These are phyloP conservation scores for Bucco capensis DNA, from an alignment of 2,113 vertebrate species.

Conservation along the genomic window DNA sequence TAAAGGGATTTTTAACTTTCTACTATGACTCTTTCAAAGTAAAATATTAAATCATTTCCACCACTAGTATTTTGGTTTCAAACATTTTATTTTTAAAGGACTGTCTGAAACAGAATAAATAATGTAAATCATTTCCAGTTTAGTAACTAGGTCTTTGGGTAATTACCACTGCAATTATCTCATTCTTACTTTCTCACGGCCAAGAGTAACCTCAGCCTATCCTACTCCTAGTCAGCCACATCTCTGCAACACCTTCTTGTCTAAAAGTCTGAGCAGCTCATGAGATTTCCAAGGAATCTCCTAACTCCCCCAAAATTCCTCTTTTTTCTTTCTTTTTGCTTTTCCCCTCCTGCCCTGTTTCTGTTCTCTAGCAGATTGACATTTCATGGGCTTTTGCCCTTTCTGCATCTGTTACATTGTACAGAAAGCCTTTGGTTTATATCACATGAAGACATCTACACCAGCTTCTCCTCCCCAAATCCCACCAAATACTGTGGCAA, in stretches of 20 bases:
- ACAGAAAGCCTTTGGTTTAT: neutral
- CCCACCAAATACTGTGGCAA: neutral
- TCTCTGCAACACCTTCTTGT: constrained; percentile 4
- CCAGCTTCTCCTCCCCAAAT: rapidly evolving
- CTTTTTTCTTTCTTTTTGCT: neutral
- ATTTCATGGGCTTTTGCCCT: neutral
- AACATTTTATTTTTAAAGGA: neutral
- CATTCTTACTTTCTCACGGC: neutral
- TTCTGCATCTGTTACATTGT: neutral
- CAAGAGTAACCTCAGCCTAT: constrained; percentile 3
- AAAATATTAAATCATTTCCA: neutral
- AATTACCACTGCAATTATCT: neutral
- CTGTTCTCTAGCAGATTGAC: neutral
- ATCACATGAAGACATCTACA: neutral
- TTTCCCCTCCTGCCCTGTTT: neutral
- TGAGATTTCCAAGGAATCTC: neutral
- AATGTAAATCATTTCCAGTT: constrained; percentile 7
- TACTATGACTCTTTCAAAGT: neutral
- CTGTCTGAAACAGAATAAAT: neutral
- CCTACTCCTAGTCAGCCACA: neutral
- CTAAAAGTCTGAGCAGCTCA: constrained; percentile 10
- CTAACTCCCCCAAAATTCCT: neutral
- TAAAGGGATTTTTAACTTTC: neutral
- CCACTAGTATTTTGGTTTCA: neutral
- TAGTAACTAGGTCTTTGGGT: neutral